Conservation (phyloP, 2,888 invertebrate species). For the Sycophila texana region DNA sequence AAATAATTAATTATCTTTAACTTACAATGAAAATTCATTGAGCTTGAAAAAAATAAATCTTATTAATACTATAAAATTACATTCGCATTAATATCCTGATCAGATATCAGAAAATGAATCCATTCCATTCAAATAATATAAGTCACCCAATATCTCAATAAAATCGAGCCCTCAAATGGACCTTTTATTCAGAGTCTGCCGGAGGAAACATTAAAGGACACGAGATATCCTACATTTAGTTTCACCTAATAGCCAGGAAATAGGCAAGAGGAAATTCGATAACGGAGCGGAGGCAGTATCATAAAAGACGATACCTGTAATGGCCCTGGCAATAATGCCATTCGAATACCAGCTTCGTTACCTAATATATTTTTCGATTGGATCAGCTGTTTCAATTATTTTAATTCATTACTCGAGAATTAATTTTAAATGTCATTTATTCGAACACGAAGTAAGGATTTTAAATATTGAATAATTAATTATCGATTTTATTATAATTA, state of each 20-base stretch:
- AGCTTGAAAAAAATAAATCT: neutral
- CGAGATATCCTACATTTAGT: conserved; percentile 10
- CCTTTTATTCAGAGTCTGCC: too few relatives aligned
- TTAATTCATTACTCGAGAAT: too few relatives aligned
- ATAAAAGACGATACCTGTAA: conserved; percentile 25
- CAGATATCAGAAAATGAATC: neutral
- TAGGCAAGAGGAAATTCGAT: conserved; percentile 31
- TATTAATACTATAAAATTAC: neutral
- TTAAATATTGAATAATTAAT: too few relatives aligned
- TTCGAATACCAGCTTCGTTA: conserved; percentile 3
- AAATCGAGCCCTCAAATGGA: too few relatives aligned
- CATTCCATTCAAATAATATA: neutral
- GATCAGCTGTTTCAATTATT: conserved; percentile 33
- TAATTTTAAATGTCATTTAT: too few relatives aligned
- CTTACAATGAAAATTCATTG: too few relatives aligned
- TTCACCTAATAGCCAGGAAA: neutral
- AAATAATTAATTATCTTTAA: too few relatives aligned
- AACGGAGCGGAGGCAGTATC: conserved; percentile 26
- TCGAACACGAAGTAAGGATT: too few relatives aligned
- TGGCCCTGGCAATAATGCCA: conserved; percentile 26
- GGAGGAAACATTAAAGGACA: conserved; percentile 10
- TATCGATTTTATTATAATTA: too few relatives aligned
- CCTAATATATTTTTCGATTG: conserved; percentile 19
- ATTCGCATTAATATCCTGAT: neutral
- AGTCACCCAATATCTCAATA: too few relatives aligned